Conservation (phyloP, 1,140 invertebrate genomes). For the Eriosoma lanigerum region DNA sequence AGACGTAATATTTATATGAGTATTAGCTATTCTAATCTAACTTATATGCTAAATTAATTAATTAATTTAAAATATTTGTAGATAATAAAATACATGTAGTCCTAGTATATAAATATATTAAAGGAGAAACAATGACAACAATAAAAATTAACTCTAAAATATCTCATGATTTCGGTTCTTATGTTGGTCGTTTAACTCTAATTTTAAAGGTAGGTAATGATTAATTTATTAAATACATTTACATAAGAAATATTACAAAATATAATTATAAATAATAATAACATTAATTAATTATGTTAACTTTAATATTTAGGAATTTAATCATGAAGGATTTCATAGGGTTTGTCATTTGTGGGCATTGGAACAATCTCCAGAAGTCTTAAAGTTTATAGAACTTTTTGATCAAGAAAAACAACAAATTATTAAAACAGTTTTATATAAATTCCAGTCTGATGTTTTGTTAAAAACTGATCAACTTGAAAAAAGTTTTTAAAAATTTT, state of each 20-base stretch:
- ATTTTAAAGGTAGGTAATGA: background rate
- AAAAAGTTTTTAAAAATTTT: conserved; percentile 24
- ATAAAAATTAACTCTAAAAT: background rate
- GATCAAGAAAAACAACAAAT: conserved; percentile 42
- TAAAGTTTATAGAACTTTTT: conserved; percentile 34
- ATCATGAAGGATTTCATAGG: conserved; percentile 36
- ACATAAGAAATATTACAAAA: too few relatives aligned
- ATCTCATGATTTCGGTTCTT: conserved; percentile 4
- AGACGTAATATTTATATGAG: too few relatives aligned
- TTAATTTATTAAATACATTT: background rate
- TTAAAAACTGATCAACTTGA: background rate
- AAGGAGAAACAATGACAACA: conserved; percentile 2
- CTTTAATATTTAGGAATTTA: conserved; percentile 20
- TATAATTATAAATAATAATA: background rate
- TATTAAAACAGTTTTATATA: conserved; percentile 10
- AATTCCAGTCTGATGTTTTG: conserved; percentile 25
- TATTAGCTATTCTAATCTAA: too few relatives aligned
- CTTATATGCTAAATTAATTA: too few relatives aligned
- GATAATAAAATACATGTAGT: conserved; percentile 22
- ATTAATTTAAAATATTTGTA: background rate
- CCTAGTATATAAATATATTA: conserved; percentile 10
- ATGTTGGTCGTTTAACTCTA: conserved; percentile 21
- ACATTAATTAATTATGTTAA: background rate
- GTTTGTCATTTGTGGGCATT: conserved; percentile 13
- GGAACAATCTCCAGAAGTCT: conserved; percentile 26